Percentiles rank a stretch among this genome's conserved stretches.
Evolutionary conservation across 1,140 invertebrate genomes (phyloP).

Genomic region (Dendrolimus punctatus): DNA sequence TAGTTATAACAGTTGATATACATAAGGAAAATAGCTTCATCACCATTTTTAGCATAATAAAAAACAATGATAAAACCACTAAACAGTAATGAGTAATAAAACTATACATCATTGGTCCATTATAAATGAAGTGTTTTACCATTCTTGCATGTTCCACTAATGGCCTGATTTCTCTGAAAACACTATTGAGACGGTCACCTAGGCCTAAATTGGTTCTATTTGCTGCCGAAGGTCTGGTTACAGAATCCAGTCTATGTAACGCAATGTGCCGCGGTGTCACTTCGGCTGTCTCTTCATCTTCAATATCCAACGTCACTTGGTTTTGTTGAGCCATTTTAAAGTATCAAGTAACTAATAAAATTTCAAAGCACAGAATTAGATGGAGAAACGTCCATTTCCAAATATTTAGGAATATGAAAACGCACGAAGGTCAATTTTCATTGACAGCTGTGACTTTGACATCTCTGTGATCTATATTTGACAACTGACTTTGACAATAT

Average conservation of each 20-base stretch:
- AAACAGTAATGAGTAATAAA: not conserved
- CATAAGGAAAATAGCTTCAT: no score
- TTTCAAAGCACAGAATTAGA: conserved; percentile 10
- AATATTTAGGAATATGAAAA: conserved; percentile 27
- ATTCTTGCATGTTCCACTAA: conserved; percentile 61
- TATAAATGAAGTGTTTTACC: conserved; percentile 24
- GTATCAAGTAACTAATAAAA: conserved; percentile 13
- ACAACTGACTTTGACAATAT: conserved; percentile 13
- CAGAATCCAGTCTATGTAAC: conserved; percentile 46
- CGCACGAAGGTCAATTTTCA: conserved; percentile 29
- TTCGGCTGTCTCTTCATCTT: conserved; percentile 41
- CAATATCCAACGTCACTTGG: conserved; percentile 57
- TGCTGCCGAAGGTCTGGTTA: conserved; percentile 31
- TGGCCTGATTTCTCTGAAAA: conserved; percentile 61
- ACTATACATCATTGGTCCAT: no score
- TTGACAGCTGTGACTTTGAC: not conserved
- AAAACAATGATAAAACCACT: not conserved
- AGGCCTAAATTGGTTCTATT: conserved; percentile 51
- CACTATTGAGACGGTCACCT: conserved; percentile 56
- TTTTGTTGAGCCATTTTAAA: conserved; percentile 49
- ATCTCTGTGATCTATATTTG: not conserved
- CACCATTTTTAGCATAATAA: not conserved
- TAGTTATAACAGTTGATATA: no score
- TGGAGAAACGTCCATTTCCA: conserved; percentile 31
- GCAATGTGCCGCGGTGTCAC: conserved; percentile 34